These are phyloP conservation scores for Esox niger DNA, from an alignment of 2,113 vertebrate species.

Conservation along the genomic window DNA sequence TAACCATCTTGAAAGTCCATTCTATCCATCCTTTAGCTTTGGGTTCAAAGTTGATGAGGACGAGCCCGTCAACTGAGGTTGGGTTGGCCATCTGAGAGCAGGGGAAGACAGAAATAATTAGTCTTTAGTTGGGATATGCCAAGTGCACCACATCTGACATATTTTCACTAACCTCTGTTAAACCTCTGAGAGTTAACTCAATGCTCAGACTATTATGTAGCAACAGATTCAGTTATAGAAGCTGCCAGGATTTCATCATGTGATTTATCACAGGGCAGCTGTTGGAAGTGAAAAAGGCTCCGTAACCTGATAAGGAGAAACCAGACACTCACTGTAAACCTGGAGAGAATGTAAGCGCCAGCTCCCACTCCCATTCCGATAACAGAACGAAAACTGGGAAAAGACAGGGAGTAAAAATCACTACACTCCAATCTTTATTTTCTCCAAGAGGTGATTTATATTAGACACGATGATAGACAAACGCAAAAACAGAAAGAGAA, in stretches of 20 bases:
- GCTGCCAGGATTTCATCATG: no score
- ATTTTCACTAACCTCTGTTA: no score
- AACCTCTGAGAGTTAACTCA: no score
- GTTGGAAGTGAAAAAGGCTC: not conserved
- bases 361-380: constrained; percentile 90
- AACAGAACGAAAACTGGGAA: constrained; percentile 81
- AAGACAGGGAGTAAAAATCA: constrained; percentile 5
- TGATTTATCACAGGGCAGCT: not conserved
- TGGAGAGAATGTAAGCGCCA: constrained; percentile 82
- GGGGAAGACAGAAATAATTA: constrained; percentile 1
- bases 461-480: no score
- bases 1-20: constrained; percentile 90
- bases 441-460: no score
- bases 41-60: constrained; percentile 87
- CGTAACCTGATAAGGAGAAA: not conserved
- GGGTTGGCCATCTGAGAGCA: constrained; percentile 74
- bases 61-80: constrained; percentile 85
- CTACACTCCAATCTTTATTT: no score
- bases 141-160: no score
- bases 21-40: constrained; percentile 90
- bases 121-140: no score
- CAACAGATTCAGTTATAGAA: no score
- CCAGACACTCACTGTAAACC: constrained; percentile 77
- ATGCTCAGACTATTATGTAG: no score
- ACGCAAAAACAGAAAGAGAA: no score